Conservation (phyloP, 2,888 invertebrate genomes). For the Gisinianus flammeolus region DNA sequence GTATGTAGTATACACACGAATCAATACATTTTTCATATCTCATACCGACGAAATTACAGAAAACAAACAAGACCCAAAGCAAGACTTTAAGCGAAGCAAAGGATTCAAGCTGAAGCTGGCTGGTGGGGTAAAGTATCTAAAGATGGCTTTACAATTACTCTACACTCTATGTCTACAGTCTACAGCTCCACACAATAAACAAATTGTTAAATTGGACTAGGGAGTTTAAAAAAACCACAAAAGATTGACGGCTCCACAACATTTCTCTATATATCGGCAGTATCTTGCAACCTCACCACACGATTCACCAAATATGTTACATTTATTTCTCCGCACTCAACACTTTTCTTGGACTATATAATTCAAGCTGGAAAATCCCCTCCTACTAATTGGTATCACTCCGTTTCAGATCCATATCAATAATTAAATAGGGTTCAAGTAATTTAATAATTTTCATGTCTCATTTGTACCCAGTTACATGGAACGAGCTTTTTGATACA, state of each 20-base stretch:
- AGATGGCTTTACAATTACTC: conserved; percentile 2
- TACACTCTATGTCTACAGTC: no score
- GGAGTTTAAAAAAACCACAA: no score
- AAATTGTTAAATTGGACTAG: neutral
- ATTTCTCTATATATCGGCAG: no score
- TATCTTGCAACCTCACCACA: no score
- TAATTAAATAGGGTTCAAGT: conserved; percentile 10
- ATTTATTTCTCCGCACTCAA: no score
- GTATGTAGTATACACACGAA: neutral
- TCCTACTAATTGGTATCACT: conserved; percentile 6
- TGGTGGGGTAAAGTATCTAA: neutral
- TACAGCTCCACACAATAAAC: neutral
- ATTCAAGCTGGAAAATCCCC: neutral
- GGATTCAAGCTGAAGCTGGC: neutral
- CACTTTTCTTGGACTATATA: neutral
- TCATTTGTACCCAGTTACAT: no score
- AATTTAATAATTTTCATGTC: neutral
- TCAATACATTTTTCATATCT: neutral
- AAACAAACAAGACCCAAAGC: conserved; percentile 5
- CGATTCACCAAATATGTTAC: no score
- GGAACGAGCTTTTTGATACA: no score
- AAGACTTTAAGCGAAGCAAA: neutral
- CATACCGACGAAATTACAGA: neutral
- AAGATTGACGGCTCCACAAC: no score
- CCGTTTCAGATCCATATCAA: conserved; percentile 1